Evolutionary conservation across 2,797 vertebrate genomes (phyloP).

Genomic region (Muscicapa comitata): DNA sequence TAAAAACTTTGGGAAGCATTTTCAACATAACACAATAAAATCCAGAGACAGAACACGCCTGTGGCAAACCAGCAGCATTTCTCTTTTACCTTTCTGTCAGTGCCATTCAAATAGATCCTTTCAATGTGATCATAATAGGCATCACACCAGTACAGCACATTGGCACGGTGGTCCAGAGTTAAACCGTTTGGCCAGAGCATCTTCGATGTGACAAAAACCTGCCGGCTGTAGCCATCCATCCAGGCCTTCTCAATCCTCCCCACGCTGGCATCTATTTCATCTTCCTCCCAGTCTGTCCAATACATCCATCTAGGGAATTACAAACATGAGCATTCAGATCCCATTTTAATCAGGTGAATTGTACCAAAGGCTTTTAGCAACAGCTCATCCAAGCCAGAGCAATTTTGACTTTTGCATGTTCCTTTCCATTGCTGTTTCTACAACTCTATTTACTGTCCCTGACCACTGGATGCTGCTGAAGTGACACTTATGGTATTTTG

Average conservation of each 20-base stretch:
- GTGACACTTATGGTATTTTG: not conserved
- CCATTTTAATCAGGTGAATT: not conserved
- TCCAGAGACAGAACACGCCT: not conserved
- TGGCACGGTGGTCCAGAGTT: conserved; percentile 87
- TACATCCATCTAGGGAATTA: conserved; percentile 92
- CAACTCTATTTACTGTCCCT: not conserved
- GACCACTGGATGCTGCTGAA: not conserved
- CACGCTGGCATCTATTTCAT: conserved; percentile 94
- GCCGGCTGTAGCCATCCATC: conserved; percentile 93
- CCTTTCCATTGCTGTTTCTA: not conserved
- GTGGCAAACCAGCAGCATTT: conserved; percentile 38
- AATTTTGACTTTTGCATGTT: not conserved
- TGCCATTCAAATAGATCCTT: conserved; percentile 93
- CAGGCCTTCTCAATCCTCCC: conserved; percentile 97
- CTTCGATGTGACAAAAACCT: conserved; percentile 94
- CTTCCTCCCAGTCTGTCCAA: conserved; percentile 99
- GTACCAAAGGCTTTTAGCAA: not conserved
- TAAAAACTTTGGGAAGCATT: conserved; percentile 35
- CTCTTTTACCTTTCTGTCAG: conserved; percentile 88
- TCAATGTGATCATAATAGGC: conserved; percentile 99
- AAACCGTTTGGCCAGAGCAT: conserved; percentile 99
- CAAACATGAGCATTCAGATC: not conserved
- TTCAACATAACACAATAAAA: conserved; percentile 34
- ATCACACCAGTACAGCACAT: conserved; percentile 95
- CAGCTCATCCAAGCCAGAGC: not conserved